phyloP scores from a whole-genome alignment of 2,888 invertebrate genomes.

The Strigamia crassipes region DNA sequence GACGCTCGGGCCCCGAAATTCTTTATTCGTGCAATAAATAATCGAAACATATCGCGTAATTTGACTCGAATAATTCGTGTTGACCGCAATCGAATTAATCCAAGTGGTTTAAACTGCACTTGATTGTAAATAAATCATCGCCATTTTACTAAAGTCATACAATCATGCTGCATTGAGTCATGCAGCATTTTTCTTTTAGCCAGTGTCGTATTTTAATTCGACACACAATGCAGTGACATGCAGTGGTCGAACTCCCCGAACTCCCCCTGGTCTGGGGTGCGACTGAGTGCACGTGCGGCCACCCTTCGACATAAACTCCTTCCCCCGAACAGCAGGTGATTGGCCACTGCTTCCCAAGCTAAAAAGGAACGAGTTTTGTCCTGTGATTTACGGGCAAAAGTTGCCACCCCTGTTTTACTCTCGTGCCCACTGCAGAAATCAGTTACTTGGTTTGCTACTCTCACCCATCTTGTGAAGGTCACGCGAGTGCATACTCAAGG shows the following conservation, averaged over 20 bases:
- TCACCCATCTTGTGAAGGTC: neutral
- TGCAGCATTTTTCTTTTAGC: neutral
- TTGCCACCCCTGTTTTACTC: constrained; percentile 12
- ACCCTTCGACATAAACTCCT: neutral
- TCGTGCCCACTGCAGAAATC: neutral
- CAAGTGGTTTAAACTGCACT: neutral
- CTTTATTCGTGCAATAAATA: too few relatives aligned
- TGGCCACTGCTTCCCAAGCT: neutral
- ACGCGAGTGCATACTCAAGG: neutral
- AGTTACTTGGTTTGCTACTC: neutral
- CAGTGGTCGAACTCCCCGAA: neutral
- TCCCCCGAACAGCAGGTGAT: constrained; percentile 10
- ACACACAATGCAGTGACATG: neutral
- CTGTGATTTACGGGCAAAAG: constrained; percentile 5
- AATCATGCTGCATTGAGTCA: neutral
- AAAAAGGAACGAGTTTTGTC: neutral
- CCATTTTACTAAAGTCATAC: neutral
- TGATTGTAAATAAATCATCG: neutral
- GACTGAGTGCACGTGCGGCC: neutral
- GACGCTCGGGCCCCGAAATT: too few relatives aligned
- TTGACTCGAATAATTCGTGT: neutral
- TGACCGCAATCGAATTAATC: neutral
- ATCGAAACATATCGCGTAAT: too few relatives aligned
- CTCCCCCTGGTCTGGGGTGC: neutral
- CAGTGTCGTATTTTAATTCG: neutral